Evolutionary conservation across 2,113 vertebrate genomes (phyloP).

Genomic region (Polypterus bichir): DNA sequence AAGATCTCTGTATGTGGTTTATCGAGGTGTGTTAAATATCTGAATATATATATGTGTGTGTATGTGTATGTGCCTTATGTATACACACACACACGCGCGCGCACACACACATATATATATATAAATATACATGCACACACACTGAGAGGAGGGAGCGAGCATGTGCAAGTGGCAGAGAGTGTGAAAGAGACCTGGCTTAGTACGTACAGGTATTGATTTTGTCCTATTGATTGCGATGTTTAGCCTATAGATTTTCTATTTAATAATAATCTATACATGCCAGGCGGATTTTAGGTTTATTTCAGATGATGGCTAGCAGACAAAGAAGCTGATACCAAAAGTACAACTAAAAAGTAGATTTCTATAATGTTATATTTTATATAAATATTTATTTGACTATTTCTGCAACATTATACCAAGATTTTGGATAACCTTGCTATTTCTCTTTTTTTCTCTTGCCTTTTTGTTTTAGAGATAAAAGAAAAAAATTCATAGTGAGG

Average conservation of each 20-base stretch:
- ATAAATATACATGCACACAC: background rate
- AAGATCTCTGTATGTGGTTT: no score
- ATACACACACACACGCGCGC: no score
- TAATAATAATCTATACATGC: constrained; percentile 30
- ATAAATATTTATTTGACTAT: background rate
- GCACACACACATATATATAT: background rate
- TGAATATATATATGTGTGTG: no score
- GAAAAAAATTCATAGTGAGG: no score
- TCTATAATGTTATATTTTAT: background rate
- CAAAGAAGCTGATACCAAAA: background rate
- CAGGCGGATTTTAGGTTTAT: constrained; percentile 27
- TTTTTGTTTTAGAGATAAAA: no score
- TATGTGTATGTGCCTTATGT: no score
- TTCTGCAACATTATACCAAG: background rate
- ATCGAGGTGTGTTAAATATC: no score
- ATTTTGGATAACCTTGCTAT: background rate
- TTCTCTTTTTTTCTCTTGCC: background rate
- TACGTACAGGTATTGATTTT: constrained; percentile 39
- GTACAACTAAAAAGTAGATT: background rate
- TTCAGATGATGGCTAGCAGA: background rate
- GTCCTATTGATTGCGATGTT: constrained; percentile 56
- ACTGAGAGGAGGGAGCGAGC: background rate
- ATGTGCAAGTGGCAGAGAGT: background rate
- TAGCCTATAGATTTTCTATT: constrained; percentile 63
- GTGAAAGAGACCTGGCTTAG: constrained; percentile 26